Evolutionary conservation across 1,140 invertebrate species (phyloP).

Genomic region (Leptinotarsa lineolata): DNA sequence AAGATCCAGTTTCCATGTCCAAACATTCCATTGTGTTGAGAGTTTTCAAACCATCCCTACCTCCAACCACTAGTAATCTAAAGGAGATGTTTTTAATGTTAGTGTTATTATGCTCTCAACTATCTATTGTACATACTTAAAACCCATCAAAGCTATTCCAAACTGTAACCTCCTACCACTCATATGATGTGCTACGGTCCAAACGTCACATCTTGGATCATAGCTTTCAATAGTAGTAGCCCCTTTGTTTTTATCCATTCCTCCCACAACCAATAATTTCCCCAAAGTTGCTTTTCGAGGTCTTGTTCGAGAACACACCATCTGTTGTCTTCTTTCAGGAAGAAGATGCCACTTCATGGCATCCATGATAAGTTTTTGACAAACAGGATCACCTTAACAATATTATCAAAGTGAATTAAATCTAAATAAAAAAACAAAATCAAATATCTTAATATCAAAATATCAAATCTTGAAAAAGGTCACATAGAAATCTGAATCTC

Average conservation of each 20-base stretch:
- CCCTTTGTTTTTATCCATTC: constrained; percentile 89
- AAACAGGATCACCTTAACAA: constrained; percentile 59
- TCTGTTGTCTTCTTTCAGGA: constrained; percentile 78
- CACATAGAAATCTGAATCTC: too few relatives aligned
- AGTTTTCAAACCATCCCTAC: constrained; percentile 92
- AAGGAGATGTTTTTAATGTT: background rate
- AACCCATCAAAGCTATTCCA: constrained; percentile 85
- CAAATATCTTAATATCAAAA: too few relatives aligned
- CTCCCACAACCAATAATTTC: constrained; percentile 82
- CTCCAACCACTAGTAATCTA: constrained; percentile 70
- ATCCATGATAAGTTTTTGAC: constrained; percentile 89
- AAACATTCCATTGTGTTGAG: constrained; percentile 87
- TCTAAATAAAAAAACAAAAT: too few relatives aligned
- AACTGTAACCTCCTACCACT: constrained; percentile 83
- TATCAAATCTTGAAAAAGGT: too few relatives aligned
- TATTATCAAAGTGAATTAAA: too few relatives aligned
- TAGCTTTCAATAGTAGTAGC: constrained; percentile 89
- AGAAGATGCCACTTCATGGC: constrained; percentile 90
- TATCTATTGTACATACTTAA: constrained; percentile 64
- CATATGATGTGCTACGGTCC: constrained; percentile 80
- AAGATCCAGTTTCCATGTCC: constrained; percentile 76
- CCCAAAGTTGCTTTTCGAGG: constrained; percentile 91
- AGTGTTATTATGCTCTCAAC: background rate
- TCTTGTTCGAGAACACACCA: constrained; percentile 78
- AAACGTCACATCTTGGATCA: constrained; percentile 81